These are phyloP conservation scores for Ormyrus thymus DNA, from an alignment of 2,888 invertebrate genomes.

Conservation along the genomic window DNA sequence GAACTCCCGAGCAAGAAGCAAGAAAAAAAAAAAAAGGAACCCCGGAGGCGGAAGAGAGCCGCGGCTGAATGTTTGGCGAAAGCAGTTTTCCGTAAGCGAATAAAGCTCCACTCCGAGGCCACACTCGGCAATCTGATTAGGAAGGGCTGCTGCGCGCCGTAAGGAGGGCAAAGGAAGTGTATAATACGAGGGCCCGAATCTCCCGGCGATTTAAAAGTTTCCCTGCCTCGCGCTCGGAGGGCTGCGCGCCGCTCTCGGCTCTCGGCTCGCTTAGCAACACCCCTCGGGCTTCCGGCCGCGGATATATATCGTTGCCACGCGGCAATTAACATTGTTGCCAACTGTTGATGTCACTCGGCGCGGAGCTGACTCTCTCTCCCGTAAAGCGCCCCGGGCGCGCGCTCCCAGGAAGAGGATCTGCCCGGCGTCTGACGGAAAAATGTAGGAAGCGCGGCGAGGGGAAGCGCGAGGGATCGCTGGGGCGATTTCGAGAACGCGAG, in stretches of 20 bases:
- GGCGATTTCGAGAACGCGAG: no score
- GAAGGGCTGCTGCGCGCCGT: constrained; percentile 56
- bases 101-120: constrained; percentile 2
- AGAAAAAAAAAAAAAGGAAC: not conserved
- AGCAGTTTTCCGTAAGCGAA: constrained; percentile 33
- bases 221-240: not conserved
- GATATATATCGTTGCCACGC: constrained; percentile 47
- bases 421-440: constrained; percentile 31
- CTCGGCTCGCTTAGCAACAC: constrained; percentile 62
- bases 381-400: constrained; percentile 5
- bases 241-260: constrained; percentile 43
- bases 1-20: no score
- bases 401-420: constrained; percentile 23
- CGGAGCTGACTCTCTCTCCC: not conserved
- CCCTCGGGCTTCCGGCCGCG: constrained; percentile 49
- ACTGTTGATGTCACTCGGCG: constrained; percentile 49
- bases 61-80: not conserved
- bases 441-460: constrained; percentile 31
- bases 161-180: constrained; percentile 10
- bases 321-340: constrained; percentile 59
- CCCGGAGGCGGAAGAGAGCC: not conserved
- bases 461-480: not conserved
- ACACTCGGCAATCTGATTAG: constrained; percentile 62
- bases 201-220: constrained; percentile 66
- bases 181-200: constrained; percentile 27